Evolutionary conservation across 1,140 invertebrate genomes (phyloP), one percentile per base, ranked within the genome.

Genomic region (Drosophila auraria): DNA sequence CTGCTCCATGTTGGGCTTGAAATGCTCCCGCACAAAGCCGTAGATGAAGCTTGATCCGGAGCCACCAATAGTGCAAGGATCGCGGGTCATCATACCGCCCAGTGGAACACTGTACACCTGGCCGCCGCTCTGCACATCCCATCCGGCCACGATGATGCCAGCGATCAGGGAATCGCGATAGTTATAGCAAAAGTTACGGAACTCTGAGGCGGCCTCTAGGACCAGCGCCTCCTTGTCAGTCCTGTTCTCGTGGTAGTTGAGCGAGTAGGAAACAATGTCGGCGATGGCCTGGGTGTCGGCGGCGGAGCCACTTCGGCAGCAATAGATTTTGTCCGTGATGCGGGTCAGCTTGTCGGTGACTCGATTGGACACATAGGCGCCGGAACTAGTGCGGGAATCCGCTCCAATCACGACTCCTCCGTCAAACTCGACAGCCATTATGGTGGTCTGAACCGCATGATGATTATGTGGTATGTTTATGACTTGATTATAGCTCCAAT

Each of bases 241-340:
- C 97, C 97, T 95, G 98, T 97, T 93, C 63, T 89, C 90, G 50
- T 91, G 83, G 60, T 92, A 93, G 54, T 93, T 93, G n/a, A 92
- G 60, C 0, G 92, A 97, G 93, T 99, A 99, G 30, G 95, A 95
- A n/a, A 99, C 98, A 94, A 99, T 97, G 92, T 99, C 98, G 59
- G 98, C 95, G 83, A 99, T 97, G 15, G 99, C 99, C 93, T 98
- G 98, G 20, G 99, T 99, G 92, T 99, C 99, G 14, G 99, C 98
- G 44, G 98, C 96, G 27, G 98, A 98, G 0, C 99, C 99, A 65
- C 98, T 99, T 42, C 99, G 96, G 93, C 98, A 99, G 89, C 98
- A 99, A 93, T 99, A 99, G 83, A 99, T 99, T 64, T 97, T 95
- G 87, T 99, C 98, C 5, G 98, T 98, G 23, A 99, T 95, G 93